Evolutionary conservation across 2,888 invertebrate genomes (phyloP).

Genomic region (Oscheius sp.): DNA sequence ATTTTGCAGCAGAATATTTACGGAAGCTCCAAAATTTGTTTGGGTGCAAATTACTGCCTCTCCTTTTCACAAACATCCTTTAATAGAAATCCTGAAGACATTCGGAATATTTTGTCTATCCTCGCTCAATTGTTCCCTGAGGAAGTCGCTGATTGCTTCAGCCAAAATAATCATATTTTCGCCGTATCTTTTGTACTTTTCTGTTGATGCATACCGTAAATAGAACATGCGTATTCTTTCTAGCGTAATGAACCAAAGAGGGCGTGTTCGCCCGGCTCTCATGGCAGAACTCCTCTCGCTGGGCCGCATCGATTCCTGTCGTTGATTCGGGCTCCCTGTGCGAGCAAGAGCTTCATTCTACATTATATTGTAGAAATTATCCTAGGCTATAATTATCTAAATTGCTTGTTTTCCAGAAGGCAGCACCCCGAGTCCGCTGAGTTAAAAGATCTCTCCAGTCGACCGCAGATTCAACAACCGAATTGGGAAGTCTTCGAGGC

Average conservation of each 20-base stretch:
- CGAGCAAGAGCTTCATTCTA: neutral
- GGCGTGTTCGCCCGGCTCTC: neutral
- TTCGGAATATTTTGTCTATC: too few species aligned
- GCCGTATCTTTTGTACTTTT: neutral
- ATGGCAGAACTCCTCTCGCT: conserved; percentile 10
- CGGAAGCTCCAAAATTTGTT: too few species aligned
- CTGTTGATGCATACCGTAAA: neutral
- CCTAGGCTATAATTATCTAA: neutral
- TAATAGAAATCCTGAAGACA: too few species aligned
- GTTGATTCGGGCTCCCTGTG: conserved; percentile 20
- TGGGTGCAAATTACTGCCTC: too few species aligned
- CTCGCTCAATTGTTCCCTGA: too few species aligned
- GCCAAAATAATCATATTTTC: neutral
- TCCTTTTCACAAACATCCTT: too few species aligned
- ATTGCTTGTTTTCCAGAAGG: conserved; percentile 19
- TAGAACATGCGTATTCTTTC: neutral
- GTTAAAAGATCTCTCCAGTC: conserved; percentile 40
- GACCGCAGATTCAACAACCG: conserved; percentile 36
- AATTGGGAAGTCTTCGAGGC: conserved; percentile 58
- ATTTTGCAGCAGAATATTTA: too few species aligned
- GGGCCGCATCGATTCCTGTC: conserved; percentile 24
- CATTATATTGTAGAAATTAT: conserved; percentile 8
- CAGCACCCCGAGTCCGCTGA: conserved; percentile 43
- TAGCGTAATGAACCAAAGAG: neutral
- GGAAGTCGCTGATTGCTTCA: too few species aligned